Percentiles rank a stretch among this genome's conserved stretches.
These are phyloP conservation scores for Gadus macrocephalus DNA, from an alignment of 2,113 vertebrate species.

Conservation along the genomic window DNA sequence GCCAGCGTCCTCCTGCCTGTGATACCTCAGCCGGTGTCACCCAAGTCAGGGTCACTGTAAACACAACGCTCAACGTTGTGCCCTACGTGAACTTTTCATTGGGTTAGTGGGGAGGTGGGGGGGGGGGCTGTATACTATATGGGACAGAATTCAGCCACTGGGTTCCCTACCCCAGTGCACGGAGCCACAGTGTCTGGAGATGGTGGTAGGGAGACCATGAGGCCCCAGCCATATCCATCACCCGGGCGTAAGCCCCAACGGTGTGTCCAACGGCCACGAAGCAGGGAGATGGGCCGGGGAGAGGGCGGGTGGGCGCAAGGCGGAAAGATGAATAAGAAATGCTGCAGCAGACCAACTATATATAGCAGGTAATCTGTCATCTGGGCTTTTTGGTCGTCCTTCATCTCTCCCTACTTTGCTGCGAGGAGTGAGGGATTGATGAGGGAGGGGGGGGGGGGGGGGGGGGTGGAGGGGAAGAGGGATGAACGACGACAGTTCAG, in stretches of 20 bases:
- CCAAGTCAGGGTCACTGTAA: no score
- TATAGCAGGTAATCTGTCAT: slow-evolving; percentile 69
- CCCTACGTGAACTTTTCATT: no score
- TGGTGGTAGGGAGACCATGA: no score
- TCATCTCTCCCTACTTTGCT: slow-evolving; percentile 48
- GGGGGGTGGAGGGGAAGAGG: slow-evolving; percentile 15
- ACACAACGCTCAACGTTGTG: no score
- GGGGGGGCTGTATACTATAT: no score
- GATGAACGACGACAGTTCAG: slow-evolving; percentile 59
- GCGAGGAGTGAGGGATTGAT: slow-evolving; percentile 63
- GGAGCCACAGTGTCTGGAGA: no score
- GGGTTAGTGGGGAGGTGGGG: no score
- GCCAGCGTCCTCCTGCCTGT: no score
- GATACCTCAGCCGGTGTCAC: no score
- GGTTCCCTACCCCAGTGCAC: no score
- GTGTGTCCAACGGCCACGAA: slow-evolving; percentile 57
- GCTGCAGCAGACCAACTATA: slow-evolving; percentile 46
- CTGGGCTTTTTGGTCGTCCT: slow-evolving; percentile 50
- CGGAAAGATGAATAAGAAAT: slow-evolving; percentile 57
- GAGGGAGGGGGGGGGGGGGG: slow-evolving; percentile 17
- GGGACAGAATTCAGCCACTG: no score
- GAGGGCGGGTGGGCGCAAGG: neutral
- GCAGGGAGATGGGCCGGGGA: neutral
- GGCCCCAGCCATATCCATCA: no score
- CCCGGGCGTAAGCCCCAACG: slow-evolving; percentile 10